phyloP scores from a whole-genome alignment of 2,113 vertebrate genomes.

The Benthochromis sp. region DNA sequence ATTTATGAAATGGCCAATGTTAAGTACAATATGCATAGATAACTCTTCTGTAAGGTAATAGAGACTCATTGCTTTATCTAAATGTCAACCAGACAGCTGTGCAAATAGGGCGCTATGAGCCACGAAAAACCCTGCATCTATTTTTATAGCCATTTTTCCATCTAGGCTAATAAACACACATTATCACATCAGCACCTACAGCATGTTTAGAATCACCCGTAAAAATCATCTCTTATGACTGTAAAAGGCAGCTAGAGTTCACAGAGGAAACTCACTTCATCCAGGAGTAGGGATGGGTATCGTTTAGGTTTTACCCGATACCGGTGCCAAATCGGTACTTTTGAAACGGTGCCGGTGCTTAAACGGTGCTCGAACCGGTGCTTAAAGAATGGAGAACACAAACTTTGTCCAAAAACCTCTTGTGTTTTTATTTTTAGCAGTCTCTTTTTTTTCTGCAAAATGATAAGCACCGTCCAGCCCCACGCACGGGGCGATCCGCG shows the following conservation, averaged over 20 bases:
- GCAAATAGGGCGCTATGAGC: neutral
- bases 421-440: neutral
- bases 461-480: no score
- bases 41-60: fast-evolving
- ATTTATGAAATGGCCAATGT: neutral
- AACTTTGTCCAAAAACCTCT: neutral
- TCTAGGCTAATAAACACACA: neutral
- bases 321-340: neutral
- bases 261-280: neutral
- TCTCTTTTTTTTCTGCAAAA: neutral
- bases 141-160: neutral
- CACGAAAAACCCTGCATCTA: fast-evolving
- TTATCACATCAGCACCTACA: neutral
- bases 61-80: neutral
- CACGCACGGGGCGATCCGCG: no score
- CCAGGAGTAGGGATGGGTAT: neutral
- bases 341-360: neutral
- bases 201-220: neutral
- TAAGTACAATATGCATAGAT: neutral
- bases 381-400: neutral
- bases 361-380: fast-evolving
- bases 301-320: neutral
- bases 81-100: neutral
- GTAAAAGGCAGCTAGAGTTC: neutral
- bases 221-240: neutral